Evolutionary conservation across 2,797 vertebrate species (phyloP), one percentile per base, ranked within the genome.

Genomic region (Pampus argenteus): DNA sequence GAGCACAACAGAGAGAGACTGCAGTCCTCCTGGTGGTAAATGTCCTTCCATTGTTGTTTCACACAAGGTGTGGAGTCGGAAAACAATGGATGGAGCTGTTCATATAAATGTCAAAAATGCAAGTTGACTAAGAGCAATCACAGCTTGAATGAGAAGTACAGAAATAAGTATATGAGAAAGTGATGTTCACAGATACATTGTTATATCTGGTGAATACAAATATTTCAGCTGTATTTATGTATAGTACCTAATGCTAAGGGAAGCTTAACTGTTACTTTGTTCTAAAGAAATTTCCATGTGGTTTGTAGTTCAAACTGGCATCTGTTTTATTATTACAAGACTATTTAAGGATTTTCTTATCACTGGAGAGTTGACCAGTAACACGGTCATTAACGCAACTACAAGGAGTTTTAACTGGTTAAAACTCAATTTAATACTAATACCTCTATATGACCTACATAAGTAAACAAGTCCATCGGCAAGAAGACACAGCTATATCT

Each of bases 31-130:
- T 58, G 10, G 4, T 66, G n/a, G 7, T 47, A 42, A 36, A 40
- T 22, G n/a, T 66, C 15, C 71, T n/a, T 70, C 62, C 45, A 31
- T 60, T 79, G 34, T 64, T 72, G 47, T 67, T 73, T 74, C 45
- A 73, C 59, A n/a, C 0, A 1, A 25, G 2, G 26, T 22, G 36
- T 61, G 17, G 20, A 63, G 52, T 57, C 17, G 0, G 22, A 3
- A 25, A 74, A 67, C 68, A 71, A 50, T 70, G 31, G 38, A 67
- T 23, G 40, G 26, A 54, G 13, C 36, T 59, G 23, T 48, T 42
- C 18, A 55, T 58, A 10, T 60, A 58, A 64, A 67, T 54, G 36
- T 42, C 38, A 25, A 56, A 74, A 47, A 56, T 63, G 31, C 42
- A 68, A 9, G 29, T 34, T 64, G 47, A 54, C 34, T 34, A 6